Evolutionary conservation across 2,888 invertebrate species (phyloP).

Genomic region (Eupithecia subfuscata): DNA sequence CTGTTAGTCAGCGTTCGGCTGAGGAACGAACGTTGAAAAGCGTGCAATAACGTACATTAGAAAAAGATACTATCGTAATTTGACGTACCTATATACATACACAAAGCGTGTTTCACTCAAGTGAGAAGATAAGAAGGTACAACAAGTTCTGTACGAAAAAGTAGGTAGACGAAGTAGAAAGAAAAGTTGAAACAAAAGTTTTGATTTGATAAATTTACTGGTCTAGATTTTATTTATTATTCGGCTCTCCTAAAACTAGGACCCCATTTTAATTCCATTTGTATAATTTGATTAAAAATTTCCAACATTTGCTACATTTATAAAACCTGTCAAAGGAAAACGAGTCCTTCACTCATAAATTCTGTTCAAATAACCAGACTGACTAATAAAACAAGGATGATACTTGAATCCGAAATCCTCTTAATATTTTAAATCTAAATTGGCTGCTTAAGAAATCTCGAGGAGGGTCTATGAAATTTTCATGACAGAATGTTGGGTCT

Average conservation of each 20-base stretch:
- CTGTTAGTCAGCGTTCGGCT: too few relatives aligned
- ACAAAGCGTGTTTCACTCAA: too few relatives aligned
- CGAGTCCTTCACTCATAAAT: slow-evolving; percentile 16
- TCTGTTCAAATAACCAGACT: slow-evolving; percentile 18
- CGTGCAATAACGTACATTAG: too few relatives aligned
- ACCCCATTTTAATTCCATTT: neutral
- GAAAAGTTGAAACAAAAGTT: too few relatives aligned
- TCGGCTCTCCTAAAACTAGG: neutral
- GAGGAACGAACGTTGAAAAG: too few relatives aligned
- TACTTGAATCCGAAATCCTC: slow-evolving; percentile 35
- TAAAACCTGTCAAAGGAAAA: slow-evolving; percentile 13
- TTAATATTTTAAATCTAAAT: slow-evolving; percentile 43
- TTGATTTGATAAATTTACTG: neutral
- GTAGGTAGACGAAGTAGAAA: too few relatives aligned
- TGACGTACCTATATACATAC: too few relatives aligned
- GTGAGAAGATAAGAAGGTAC: too few relatives aligned
- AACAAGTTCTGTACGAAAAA: too few relatives aligned
- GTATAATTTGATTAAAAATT: slow-evolving; percentile 2
- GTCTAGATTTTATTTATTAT: neutral
- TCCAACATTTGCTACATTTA: neutral
- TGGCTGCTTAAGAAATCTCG: slow-evolving; percentile 39
- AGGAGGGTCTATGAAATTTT: slow-evolving; percentile 40
- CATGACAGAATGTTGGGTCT: slow-evolving; percentile 37
- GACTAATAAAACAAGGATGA: slow-evolving; percentile 30
- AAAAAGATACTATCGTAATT: too few relatives aligned